phyloP scores from a whole-genome alignment of 2,888 invertebrate species.

The Bellardia pandia region DNA sequence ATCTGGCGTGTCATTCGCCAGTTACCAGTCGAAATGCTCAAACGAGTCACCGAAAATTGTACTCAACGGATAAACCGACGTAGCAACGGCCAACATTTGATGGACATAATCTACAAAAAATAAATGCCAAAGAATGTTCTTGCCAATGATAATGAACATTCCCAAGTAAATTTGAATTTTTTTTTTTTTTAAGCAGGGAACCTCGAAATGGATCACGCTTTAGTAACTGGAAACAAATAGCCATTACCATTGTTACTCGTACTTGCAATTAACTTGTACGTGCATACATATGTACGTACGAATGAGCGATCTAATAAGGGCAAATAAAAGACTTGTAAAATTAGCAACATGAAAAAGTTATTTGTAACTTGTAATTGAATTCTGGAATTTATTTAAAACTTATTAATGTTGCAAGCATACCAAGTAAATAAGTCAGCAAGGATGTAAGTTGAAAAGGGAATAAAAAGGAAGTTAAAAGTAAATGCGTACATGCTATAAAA shows the following conservation, averaged over 20 bases:
- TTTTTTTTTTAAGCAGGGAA: too few species aligned
- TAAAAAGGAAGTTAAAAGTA: conserved; percentile 25
- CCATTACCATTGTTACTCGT: background rate
- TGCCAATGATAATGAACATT: too few species aligned
- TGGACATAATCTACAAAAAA: too few species aligned
- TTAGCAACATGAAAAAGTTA: conserved; percentile 7
- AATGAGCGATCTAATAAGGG: background rate
- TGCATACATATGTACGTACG: too few species aligned
- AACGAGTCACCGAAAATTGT: too few species aligned
- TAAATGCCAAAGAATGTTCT: too few species aligned
- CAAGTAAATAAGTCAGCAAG: background rate
- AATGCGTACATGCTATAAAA: background rate
- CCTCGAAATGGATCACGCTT: too few species aligned
- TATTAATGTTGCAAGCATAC: background rate
- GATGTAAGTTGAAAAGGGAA: background rate
- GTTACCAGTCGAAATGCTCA: too few species aligned
- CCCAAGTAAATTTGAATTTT: too few species aligned
- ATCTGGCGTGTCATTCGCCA: too few species aligned
- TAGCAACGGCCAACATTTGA: too few species aligned
- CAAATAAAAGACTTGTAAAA: background rate
- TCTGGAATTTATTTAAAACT: conserved; percentile 12
- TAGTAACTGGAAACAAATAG: background rate
- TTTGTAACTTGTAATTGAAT: conserved; percentile 32
- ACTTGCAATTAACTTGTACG: background rate
- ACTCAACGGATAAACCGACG: too few species aligned